Conservation (phyloP, 2,888 invertebrate genomes). For the Coelopa pilipes region DNA sequence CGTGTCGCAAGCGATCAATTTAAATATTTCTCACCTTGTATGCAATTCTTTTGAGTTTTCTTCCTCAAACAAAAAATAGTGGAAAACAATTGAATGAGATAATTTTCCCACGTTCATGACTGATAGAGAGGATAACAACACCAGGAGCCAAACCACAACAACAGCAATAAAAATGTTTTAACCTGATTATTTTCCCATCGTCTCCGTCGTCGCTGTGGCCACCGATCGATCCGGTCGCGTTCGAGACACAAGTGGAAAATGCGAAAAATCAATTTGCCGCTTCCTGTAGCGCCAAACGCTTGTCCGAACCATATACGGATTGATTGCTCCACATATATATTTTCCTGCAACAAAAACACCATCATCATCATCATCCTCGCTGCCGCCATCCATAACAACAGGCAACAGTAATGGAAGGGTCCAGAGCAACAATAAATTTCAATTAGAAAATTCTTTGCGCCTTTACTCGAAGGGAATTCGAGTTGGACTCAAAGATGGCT, state of each 20-base stretch:
- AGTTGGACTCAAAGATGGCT: too few species aligned
- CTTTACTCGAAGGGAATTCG: too few species aligned
- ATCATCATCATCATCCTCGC: too few species aligned
- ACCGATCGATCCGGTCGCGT: neutral
- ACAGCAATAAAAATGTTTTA: neutral
- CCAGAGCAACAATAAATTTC: constrained; percentile 32
- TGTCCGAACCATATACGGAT: constrained; percentile 29
- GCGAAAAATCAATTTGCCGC: constrained; percentile 34
- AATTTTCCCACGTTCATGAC: constrained; percentile 29
- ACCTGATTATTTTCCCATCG: constrained; percentile 6
- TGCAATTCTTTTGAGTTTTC: too few species aligned
- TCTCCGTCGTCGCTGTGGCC: neutral
- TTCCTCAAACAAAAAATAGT: too few species aligned
- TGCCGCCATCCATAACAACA: neutral
- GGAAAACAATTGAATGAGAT: neutral
- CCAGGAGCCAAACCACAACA: neutral
- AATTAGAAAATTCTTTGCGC: neutral
- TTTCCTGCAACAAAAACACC: neutral
- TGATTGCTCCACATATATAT: constrained; percentile 30
- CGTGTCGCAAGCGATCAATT: too few species aligned
- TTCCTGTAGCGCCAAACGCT: constrained; percentile 26
- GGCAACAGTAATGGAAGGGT: neutral
- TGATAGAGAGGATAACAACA: neutral
- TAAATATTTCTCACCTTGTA: too few species aligned
- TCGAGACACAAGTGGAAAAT: constrained; percentile 24